Evolutionary conservation across 2,888 invertebrate species (phyloP).

Genomic region (Drosophila tripunctata): DNA sequence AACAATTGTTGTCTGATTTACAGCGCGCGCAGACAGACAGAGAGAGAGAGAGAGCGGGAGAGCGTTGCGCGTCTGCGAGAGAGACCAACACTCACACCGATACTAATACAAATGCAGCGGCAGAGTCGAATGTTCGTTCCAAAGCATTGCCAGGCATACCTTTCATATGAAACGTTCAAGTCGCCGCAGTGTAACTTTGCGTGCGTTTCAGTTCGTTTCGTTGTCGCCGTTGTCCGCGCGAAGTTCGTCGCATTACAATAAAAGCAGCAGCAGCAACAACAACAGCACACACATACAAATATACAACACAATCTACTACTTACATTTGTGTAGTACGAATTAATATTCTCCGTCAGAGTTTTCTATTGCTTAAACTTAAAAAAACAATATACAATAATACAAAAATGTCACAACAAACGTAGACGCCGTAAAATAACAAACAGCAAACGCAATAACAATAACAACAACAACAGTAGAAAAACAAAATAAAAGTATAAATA

Average conservation of each 20-base stretch:
- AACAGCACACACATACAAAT: constrained; percentile 9
- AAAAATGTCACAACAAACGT: constrained; percentile 23
- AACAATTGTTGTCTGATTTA: constrained; percentile 68
- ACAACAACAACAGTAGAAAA: constrained; percentile 21
- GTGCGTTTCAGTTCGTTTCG: constrained; percentile 70
- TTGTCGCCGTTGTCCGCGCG: constrained; percentile 58
- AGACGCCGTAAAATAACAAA: constrained; percentile 28
- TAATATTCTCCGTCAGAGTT: constrained; percentile 46
- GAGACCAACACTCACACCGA: constrained; percentile 7
- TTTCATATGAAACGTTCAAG: constrained; percentile 53
- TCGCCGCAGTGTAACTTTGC: constrained; percentile 67
- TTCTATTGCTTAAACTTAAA: constrained; percentile 38
- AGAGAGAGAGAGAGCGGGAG: constrained; percentile 6
- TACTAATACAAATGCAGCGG: constrained; percentile 4
- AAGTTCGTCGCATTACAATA: constrained; percentile 55
- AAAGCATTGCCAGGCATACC: constrained; percentile 53
- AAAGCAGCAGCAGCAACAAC: constrained; percentile 29
- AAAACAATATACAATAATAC: constrained; percentile 33
- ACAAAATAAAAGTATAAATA: constrained; percentile 28
- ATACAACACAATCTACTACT: constrained; percentile 24
- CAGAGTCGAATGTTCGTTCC: constrained; percentile 28
- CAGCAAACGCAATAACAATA: constrained; percentile 16
- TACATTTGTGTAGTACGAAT: constrained; percentile 39
- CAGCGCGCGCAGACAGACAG: constrained; percentile 45
- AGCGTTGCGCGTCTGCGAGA: constrained; percentile 7